Evolutionary conservation across 2,797 vertebrate genomes (phyloP).

Genomic region (Malurus leucopterus): DNA sequence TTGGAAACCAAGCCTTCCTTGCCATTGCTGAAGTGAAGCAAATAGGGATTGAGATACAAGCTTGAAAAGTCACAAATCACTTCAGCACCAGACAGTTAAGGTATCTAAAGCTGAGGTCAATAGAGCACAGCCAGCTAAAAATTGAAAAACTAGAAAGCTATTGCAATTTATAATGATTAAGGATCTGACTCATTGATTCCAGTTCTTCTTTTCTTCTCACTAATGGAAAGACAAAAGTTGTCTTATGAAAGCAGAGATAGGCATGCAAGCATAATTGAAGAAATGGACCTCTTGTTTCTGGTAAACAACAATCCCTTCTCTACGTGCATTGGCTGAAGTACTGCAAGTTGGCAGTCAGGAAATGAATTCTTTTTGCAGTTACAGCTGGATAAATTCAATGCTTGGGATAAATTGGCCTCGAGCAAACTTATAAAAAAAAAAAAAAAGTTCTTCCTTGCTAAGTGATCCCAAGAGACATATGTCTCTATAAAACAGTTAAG

Average conservation of each 20-base stretch:
- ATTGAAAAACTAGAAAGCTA: background rate
- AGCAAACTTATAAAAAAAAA: conserved; percentile 10
- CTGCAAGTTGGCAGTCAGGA: background rate
- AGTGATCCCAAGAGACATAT: conserved; percentile 44
- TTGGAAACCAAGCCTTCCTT: background rate
- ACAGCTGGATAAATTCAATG: conserved; percentile 12
- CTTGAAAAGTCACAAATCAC: background rate
- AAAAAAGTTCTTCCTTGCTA: conserved; percentile 6
- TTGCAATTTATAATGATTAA: background rate
- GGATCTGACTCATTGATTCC: background rate
- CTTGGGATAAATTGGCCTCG: conserved; percentile 6
- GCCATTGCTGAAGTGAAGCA: background rate
- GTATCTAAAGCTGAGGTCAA: background rate
- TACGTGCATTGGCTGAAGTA: background rate
- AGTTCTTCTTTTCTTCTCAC: background rate
- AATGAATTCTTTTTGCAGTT: background rate
- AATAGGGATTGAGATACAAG: background rate
- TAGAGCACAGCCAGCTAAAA: background rate
- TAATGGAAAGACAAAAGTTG: background rate
- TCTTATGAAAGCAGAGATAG: background rate
- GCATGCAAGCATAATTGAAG: background rate
- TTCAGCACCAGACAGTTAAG: background rate
- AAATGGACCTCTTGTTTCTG: background rate
- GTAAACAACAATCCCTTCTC: background rate
- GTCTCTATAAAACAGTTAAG: conserved; percentile 24